Percentiles rank a stretch among this genome's conserved stretches.
Evolutionary conservation across 1,140 invertebrate genomes (phyloP).

Genomic region (Cydia amplana): DNA sequence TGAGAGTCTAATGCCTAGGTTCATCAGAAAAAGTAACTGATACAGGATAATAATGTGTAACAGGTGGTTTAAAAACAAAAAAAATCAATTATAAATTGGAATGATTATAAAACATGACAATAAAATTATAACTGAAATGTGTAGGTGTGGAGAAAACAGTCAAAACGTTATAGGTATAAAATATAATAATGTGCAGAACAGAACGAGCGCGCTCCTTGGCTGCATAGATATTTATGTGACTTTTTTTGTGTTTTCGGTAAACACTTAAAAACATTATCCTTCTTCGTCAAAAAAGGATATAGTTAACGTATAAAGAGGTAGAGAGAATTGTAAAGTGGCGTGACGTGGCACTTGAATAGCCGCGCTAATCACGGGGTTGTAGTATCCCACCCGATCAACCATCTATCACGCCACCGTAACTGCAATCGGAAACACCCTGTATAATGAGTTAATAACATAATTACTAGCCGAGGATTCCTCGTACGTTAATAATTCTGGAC

Average conservation of each 20-base stretch:
- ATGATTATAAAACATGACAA: too few species aligned
- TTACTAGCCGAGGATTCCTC: conserved; percentile 3
- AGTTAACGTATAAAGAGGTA: conserved; percentile 7
- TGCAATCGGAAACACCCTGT: conserved; percentile 8
- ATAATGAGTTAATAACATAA: conserved; percentile 22
- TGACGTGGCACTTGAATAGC: conserved; percentile 9
- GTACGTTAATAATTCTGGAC: neutral
- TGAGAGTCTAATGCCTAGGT: too few species aligned
- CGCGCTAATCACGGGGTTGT: conserved; percentile 9
- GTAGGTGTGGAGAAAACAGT: too few species aligned
- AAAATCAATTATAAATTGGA: too few species aligned
- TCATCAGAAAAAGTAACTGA: too few species aligned
- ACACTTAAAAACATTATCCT: neutral
- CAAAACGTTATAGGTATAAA: too few species aligned
- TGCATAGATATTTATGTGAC: too few species aligned
- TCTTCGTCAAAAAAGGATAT: neutral
- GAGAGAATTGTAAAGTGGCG: neutral
- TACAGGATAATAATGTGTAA: too few species aligned
- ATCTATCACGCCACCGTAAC: conserved; percentile 12
- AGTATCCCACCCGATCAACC: neutral
- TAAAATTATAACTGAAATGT: too few species aligned
- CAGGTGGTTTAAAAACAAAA: too few species aligned
- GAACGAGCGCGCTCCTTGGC: too few species aligned
- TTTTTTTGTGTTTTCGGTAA: neutral
- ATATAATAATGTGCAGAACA: too few species aligned